Conservation (phyloP, 2,113 vertebrate genomes). For the Bostrychus sinensis region DNA sequence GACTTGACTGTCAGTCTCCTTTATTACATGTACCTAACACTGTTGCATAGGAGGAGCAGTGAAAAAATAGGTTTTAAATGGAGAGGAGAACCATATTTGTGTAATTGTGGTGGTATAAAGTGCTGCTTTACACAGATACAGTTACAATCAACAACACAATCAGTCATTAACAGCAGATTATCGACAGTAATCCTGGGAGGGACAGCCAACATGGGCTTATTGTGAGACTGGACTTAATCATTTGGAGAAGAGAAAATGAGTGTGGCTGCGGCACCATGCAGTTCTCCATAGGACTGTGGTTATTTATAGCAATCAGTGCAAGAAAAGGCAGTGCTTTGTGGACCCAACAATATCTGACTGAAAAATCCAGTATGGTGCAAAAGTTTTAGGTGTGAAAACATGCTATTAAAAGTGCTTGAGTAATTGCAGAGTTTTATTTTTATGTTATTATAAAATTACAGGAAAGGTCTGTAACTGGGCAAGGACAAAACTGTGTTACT, state of each 20-base stretch:
- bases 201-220: constrained; percentile 62
- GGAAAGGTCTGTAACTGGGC: too few relatives aligned
- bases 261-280: constrained; percentile 27
- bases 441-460: too few relatives aligned
- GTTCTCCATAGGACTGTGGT: constrained; percentile 4
- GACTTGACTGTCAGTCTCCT: background rate
- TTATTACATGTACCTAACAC: background rate
- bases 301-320: background rate
- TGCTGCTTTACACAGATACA: constrained; percentile 29
- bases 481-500: too few relatives aligned
- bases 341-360: background rate
- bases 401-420: too few relatives aligned
- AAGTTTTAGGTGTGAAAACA: too few relatives aligned
- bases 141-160: constrained; percentile 22
- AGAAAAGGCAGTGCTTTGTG: background rate
- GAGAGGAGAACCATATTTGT: background rate
- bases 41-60: background rate
- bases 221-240: constrained; percentile 69
- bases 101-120: constrained; percentile 8
- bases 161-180: constrained; percentile 62
- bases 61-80: background rate
- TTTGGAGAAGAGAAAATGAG: constrained; percentile 40
- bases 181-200: constrained; percentile 52
- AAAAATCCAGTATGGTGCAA: background rate
- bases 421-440: too few relatives aligned